A percentile compares a stretch with the other conserved stretches of the same genome.
These are phyloP conservation scores for Setophaga petechia DNA, from an alignment of 2,113 vertebrate species.

Conservation along the genomic window DNA sequence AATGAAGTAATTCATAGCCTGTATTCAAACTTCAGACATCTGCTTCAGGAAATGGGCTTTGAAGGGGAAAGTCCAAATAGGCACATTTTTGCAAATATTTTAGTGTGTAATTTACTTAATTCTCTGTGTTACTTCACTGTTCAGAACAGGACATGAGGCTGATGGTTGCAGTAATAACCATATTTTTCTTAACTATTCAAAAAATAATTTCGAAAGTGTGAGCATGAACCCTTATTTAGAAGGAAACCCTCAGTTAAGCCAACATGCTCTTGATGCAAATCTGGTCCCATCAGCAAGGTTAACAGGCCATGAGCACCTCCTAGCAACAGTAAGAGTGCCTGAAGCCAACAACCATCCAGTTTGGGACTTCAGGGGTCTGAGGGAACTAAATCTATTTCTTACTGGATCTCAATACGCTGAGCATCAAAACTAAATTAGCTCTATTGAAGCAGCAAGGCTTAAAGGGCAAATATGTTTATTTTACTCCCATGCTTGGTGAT, in stretches of 20 bases:
- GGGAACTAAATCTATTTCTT: not conserved
- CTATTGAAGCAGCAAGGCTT: not conserved
- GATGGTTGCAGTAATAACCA: not conserved
- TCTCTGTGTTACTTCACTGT: not conserved
- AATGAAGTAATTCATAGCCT: not conserved
- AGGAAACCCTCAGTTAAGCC: not conserved
- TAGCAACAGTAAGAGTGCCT: not conserved
- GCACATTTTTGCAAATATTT: not conserved
- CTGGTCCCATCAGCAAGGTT: not conserved
- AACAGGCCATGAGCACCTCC: not conserved
- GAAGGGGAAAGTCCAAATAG: not conserved
- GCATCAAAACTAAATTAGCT: not conserved
- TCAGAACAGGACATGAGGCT: not conserved
- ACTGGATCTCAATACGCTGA: not conserved
- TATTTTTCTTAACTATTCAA: not conserved
- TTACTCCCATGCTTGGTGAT: not conserved
- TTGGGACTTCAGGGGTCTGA: not conserved
- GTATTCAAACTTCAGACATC: not conserved
- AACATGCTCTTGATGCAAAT: not conserved
- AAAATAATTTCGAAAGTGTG: not conserved
- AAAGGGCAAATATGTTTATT: not conserved
- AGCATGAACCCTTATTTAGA: not conserved
- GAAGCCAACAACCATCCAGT: not conserved
- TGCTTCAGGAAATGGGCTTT: not conserved
- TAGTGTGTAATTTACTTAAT: not conserved